These are phyloP conservation scores for Mormyrus proboscirostris DNA, from an alignment of 2,797 vertebrate genomes.

Conservation along the genomic window DNA sequence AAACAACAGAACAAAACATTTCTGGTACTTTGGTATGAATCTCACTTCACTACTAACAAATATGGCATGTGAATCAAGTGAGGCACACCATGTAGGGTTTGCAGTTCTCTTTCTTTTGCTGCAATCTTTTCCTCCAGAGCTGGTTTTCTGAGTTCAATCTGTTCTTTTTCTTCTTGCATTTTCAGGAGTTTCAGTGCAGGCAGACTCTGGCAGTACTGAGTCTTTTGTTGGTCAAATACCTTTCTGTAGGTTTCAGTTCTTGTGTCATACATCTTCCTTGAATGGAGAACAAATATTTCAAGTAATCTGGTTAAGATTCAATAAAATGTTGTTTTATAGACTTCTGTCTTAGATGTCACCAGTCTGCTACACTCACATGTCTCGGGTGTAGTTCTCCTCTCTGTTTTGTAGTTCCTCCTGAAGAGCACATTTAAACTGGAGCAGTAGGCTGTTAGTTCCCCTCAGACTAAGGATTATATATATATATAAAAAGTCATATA, in stretches of 20 bases:
- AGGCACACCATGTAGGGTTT: constrained; percentile 44
- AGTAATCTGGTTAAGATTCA: neutral
- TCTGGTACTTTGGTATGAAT: neutral
- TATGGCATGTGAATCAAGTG: neutral
- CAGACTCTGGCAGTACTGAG: constrained; percentile 50
- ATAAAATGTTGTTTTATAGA: neutral
- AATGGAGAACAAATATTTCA: constrained; percentile 24
- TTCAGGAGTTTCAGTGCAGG: constrained; percentile 54
- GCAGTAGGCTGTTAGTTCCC: constrained; percentile 44
- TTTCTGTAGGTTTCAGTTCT: constrained; percentile 52
- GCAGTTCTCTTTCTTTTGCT: constrained; percentile 50
- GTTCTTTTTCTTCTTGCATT: constrained; percentile 52
- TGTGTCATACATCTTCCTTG: constrained; percentile 54
- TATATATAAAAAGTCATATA: neutral
- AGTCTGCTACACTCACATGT: constrained; percentile 47
- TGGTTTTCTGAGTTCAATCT: constrained; percentile 52
- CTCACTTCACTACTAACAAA: neutral
- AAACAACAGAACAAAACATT: constrained; percentile 16
- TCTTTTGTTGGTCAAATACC: constrained; percentile 51
- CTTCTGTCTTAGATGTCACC: neutral
- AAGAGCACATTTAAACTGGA: constrained; percentile 56
- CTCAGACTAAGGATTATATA: constrained; percentile 48
- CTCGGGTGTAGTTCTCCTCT: constrained; percentile 46
- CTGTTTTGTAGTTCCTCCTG: constrained; percentile 55
- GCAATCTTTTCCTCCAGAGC: constrained; percentile 50